Base-by-base conservation (phyloP, 2,888 invertebrate species). In the Caenorhabditis virilis region DNA sequence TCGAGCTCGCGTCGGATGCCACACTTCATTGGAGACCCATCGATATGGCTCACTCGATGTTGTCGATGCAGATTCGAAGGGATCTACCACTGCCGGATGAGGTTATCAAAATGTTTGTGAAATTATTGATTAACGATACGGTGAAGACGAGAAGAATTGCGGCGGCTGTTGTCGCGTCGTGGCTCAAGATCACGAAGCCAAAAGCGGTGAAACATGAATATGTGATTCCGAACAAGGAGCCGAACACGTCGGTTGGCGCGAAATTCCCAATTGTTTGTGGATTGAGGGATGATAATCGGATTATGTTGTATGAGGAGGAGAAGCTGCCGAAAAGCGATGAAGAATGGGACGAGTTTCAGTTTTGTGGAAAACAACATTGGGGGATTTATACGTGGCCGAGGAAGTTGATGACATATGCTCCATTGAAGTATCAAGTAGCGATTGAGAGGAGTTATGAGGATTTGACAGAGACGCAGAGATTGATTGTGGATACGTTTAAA, bases 11-110 rank as follows among this genome's bases (percentile, higher is more conserved):
- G 0, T 48, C 33, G 11, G 68, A 78, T 53, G 57, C 72, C 1
- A 65, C 48, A 11, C 70, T 80, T 22, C 91, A 91, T 82, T 93
- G 93, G 93, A 88, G 91, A 46, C 91, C 91, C 69, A 87, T 89
- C 49, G 88, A 89, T 69, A 88, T 92, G 84, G 89, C 89, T 0
- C 88, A 91, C 23, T 68, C 88, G 66, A 88, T 92, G 85, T 85
- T 93, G 9, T 87, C 88, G 1, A 87, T 88, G 77, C 86, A 92
- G 57, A 88, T 91, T 0, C 89, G 92, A 7, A 33, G 49, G 50
- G 80, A 80, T 53, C 55, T 62, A 1, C 84, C 85, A 5, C 89
- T 89, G 83, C 88, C 90, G 0, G 83, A 88, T 0, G 84, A 86
- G 11, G 88, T 89, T 0, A 89, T 91, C 1, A 86, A 87, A 25